A percentile compares a stretch with the other conserved stretches of the same genome.
Conservation (phyloP, 2,113 vertebrate species). For the Sylvia atricapilla region DNA sequence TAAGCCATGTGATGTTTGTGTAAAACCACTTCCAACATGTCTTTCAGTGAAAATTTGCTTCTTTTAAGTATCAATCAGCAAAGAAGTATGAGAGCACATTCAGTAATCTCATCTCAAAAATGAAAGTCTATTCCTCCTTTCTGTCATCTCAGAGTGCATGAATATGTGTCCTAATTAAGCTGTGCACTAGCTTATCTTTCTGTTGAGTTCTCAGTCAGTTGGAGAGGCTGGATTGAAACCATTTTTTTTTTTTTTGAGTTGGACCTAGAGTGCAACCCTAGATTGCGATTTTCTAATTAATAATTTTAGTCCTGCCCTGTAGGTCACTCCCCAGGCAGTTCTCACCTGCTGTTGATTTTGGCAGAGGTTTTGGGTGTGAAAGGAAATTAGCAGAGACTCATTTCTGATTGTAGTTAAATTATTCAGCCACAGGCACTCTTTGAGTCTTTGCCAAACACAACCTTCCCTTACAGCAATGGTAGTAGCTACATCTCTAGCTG, state of each 20-base stretch:
- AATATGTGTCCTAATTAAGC: background rate
- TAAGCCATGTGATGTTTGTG: background rate
- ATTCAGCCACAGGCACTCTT: background rate
- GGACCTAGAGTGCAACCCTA: background rate
- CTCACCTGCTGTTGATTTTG: background rate
- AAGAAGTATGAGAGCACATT: background rate
- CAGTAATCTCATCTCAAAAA: background rate
- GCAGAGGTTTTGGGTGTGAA: background rate
- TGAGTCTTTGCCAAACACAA: background rate
- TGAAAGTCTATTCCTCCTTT: background rate
- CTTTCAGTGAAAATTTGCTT: background rate
- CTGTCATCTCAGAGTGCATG: background rate
- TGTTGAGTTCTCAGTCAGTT: background rate
- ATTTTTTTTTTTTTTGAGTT: background rate
- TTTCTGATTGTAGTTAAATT: background rate
- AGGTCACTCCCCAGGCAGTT: background rate
- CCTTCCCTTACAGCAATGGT: background rate
- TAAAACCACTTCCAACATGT: background rate
- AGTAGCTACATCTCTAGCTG: background rate
- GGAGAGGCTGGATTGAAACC: background rate
- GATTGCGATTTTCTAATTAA: background rate
- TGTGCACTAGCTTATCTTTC: background rate
- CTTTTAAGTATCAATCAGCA: background rate
- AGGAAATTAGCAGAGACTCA: background rate
- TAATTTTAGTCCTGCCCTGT: background rate